These are phyloP conservation scores for Pseudoips prasinana DNA, from an alignment of 2,888 invertebrate species.

Conservation along the genomic window DNA sequence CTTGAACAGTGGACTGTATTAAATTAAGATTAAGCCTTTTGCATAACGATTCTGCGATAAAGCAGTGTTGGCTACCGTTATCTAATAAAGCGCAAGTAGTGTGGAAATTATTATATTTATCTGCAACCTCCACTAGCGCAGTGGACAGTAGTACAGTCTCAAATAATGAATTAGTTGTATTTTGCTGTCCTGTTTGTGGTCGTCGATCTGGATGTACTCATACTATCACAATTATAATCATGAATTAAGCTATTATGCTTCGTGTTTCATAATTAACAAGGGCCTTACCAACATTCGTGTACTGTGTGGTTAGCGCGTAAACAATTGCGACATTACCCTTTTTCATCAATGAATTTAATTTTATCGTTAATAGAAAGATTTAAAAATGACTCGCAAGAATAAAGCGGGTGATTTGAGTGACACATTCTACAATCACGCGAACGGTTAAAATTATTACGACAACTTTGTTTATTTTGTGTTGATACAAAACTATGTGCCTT, in stretches of 20 bases:
- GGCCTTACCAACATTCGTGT: not conserved
- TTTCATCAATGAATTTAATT: too few species aligned
- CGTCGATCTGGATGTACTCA: not conserved
- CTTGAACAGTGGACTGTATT: too few species aligned
- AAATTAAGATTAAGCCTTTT: too few species aligned
- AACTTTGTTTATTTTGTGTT: too few species aligned
- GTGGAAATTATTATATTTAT: slow-evolving; percentile 9
- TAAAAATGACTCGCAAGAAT: not conserved
- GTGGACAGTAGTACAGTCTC: slow-evolving; percentile 23
- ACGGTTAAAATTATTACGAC: not conserved
- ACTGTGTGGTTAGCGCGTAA: too few species aligned
- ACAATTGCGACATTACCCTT: too few species aligned
- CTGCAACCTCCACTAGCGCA: slow-evolving; percentile 15
- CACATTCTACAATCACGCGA: not conserved
- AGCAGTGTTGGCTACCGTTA: slow-evolving; percentile 16
- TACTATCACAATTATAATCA: not conserved
- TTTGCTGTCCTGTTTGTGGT: not conserved
- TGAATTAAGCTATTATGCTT: slow-evolving; percentile 15
- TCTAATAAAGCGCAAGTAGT: slow-evolving; percentile 19
- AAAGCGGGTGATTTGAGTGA: too few species aligned
- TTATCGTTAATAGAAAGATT: too few species aligned
- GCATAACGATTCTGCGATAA: too few species aligned
- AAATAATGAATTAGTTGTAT: slow-evolving; percentile 2
- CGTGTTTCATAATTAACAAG: slow-evolving; percentile 12
- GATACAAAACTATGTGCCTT: too few species aligned